Percentiles rank a stretch among this genome's conserved stretches.
Evolutionary conservation across 1,140 invertebrate genomes (phyloP).

Genomic region (Drosophila funebris): DNA sequence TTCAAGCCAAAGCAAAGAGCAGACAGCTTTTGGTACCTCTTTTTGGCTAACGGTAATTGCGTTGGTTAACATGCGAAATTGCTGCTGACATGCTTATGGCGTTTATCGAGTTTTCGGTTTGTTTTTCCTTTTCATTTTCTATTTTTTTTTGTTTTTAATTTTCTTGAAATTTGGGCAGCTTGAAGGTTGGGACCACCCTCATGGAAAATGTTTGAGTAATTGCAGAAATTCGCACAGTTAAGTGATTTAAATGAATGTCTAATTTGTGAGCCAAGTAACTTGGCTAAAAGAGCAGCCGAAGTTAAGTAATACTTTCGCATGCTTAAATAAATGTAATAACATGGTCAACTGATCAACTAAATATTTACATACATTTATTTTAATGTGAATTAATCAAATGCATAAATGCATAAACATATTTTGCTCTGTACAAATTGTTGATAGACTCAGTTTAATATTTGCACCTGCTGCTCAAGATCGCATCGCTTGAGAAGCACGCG

Average conservation of each 20-base stretch:
- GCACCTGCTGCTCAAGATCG: slow-evolving; percentile 20
- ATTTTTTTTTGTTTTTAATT: no score
- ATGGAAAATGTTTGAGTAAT: slow-evolving; percentile 33
- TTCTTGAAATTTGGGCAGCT: slow-evolving; percentile 22
- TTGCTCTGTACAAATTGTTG: not conserved
- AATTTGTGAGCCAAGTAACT: not conserved
- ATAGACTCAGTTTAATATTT: slow-evolving; percentile 1
- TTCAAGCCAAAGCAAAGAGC: slow-evolving; percentile 7
- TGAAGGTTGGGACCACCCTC: slow-evolving; percentile 71
- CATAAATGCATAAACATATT: not conserved
- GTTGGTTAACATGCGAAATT: slow-evolving; percentile 73
- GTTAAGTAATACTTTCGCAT: no score
- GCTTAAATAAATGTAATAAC: no score
- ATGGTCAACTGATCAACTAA: not conserved
- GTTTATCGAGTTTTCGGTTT: slow-evolving; percentile 19
- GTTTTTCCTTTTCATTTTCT: no score
- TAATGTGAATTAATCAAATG: not conserved
- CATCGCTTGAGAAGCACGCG: slow-evolving; percentile 33
- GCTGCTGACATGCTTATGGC: slow-evolving; percentile 57
- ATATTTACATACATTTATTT: not conserved
- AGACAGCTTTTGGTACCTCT: slow-evolving; percentile 9
- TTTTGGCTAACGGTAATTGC: slow-evolving; percentile 56
- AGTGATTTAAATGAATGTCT: slow-evolving; percentile 11
- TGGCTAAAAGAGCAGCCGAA: not conserved
- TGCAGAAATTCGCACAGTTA: slow-evolving; percentile 56